Percentiles rank a stretch among this genome's conserved stretches.
Conservation (phyloP, 2,888 invertebrate genomes). For the Lochmaea crataegi region DNA sequence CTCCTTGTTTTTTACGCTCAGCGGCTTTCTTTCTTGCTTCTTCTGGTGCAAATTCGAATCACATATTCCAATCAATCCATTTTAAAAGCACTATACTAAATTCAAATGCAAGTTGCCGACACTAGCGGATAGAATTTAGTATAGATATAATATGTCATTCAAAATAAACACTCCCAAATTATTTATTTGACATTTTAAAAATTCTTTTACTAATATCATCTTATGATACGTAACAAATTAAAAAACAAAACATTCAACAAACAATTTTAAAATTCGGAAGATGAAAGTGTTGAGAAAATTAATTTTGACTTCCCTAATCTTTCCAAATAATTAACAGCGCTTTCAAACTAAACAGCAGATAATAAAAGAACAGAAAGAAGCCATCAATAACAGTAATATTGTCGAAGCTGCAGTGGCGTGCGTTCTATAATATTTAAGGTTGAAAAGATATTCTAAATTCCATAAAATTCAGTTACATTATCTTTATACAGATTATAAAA, state of each 20-base stretch:
- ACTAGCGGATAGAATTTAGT: too few species aligned
- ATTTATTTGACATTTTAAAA: neutral
- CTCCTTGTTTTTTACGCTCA: too few species aligned
- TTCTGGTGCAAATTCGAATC: too few species aligned
- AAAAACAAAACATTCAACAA: constrained; percentile 11
- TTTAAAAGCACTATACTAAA: too few species aligned
- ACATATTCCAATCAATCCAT: too few species aligned
- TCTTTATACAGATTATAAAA: too few species aligned
- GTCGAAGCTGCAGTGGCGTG: neutral
- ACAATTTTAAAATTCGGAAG: constrained; percentile 23
- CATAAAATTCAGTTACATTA: too few species aligned
- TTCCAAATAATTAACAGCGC: constrained; percentile 34
- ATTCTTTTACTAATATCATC: neutral
- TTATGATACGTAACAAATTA: neutral
- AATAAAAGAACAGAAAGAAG: constrained; percentile 29
- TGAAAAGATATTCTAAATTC: too few species aligned
- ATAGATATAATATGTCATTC: neutral
- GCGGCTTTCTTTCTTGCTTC: too few species aligned
- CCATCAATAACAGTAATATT: constrained; percentile 19
- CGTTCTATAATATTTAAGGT: neutral
- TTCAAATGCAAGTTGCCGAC: too few species aligned
- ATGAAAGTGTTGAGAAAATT: constrained; percentile 35
- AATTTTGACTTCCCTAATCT: constrained; percentile 39
- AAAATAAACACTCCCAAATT: neutral
- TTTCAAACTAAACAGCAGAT: constrained; percentile 37